These are phyloP conservation scores for Marasmarcha lunaedactyla DNA, from an alignment of 2,888 invertebrate genomes.

Conservation along the genomic window DNA sequence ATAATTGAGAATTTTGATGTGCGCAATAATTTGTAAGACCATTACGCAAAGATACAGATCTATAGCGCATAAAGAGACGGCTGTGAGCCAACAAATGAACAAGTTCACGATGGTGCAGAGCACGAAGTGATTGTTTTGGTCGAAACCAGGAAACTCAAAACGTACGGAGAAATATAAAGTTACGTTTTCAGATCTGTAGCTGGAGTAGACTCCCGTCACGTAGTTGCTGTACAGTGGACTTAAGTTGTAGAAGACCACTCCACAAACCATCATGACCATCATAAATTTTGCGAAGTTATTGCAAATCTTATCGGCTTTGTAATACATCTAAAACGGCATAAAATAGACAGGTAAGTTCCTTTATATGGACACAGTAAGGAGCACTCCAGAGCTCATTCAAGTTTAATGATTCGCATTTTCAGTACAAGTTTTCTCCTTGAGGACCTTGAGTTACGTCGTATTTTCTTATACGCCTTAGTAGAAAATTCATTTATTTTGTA, in stretches of 20 bases:
- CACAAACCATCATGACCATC: background rate
- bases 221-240: conserved; percentile 4
- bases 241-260: background rate
- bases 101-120: conserved; percentile 2
- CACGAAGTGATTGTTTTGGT: conserved; percentile 1
- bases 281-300: conserved; percentile 1
- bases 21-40: conserved; percentile 11
- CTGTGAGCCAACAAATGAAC: background rate
- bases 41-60: conserved; percentile 7
- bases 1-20: conserved; percentile 5
- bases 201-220: background rate
- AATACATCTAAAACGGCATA: too few species aligned
- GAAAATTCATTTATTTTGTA: too few species aligned
- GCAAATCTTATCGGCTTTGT: conserved; percentile 1
- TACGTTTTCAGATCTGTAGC: background rate
- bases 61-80: background rate
- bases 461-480: too few species aligned
- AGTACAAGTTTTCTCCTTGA: too few species aligned
- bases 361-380: too few species aligned
- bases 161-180: background rate
- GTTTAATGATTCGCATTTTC: too few species aligned
- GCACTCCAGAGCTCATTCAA: too few species aligned
- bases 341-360: too few species aligned
- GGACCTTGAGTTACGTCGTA: too few species aligned
- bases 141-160: background rate